A percentile compares a stretch with the other conserved stretches of the same genome.
Conservation (phyloP, 2,888 invertebrate species). For the Eupithecia tripunctaria region DNA sequence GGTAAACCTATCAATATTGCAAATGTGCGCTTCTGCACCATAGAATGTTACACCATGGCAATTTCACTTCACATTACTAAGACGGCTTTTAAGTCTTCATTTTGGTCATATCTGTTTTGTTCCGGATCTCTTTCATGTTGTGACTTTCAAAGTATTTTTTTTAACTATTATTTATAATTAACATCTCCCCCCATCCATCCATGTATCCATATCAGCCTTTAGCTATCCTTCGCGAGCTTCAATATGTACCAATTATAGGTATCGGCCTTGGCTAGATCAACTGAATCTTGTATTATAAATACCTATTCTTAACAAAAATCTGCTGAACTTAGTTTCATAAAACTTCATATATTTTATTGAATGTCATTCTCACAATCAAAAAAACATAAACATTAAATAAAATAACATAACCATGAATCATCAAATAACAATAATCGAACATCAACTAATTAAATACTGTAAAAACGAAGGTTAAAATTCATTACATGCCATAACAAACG, state of each 20-base stretch:
- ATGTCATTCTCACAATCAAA: slow-evolving; percentile 19
- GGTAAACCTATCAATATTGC: slow-evolving; percentile 34
- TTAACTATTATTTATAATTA: background rate
- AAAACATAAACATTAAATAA: slow-evolving; percentile 17
- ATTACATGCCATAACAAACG: slow-evolving; percentile 4
- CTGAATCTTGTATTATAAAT: background rate
- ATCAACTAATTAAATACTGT: slow-evolving; percentile 26
- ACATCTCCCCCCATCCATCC: background rate
- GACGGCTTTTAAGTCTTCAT: background rate
- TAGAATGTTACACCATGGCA: background rate
- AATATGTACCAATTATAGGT: background rate
- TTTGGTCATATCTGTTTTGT: background rate
- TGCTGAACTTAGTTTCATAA: background rate
- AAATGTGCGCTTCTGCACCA: slow-evolving; percentile 12
- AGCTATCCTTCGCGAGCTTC: background rate
- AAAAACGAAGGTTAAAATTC: slow-evolving; percentile 34
- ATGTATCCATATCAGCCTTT: background rate
- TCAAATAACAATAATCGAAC: slow-evolving; percentile 20
- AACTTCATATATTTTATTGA: background rate
- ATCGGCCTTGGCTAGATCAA: background rate
- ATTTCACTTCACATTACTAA: background rate
- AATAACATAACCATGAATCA: slow-evolving; percentile 19
- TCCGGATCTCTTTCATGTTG: background rate
- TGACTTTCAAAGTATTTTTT: background rate
- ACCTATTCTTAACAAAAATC: background rate